These are phyloP conservation scores for Vulpes vulpes DNA, from an alignment of 2,113 vertebrate genomes.

Conservation along the genomic window DNA sequence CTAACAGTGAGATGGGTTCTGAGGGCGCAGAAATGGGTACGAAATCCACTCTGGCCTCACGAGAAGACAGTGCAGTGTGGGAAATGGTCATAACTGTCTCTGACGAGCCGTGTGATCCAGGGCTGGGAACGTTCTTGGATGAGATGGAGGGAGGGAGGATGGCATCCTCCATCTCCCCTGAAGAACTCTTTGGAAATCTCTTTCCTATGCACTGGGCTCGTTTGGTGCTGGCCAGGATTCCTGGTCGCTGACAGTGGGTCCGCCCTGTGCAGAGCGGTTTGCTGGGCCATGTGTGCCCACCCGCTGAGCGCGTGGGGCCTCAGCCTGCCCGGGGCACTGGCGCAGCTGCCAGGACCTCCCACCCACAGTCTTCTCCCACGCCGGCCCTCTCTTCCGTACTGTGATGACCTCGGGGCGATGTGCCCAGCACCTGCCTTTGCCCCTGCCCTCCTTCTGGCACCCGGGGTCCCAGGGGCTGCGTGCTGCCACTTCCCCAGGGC, in stretches of 20 bases:
- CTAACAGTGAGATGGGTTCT: not conserved
- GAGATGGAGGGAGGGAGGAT: not conserved
- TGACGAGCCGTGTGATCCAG: not conserved
- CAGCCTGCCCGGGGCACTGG: not conserved
- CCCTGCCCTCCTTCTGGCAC: not conserved
- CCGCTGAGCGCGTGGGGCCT: too few relatives aligned
- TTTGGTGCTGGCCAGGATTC: not conserved
- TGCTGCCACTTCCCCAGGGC: fast-evolving
- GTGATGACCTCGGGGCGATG: too few relatives aligned
- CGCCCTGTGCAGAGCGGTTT: not conserved
- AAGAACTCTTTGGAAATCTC: not conserved
- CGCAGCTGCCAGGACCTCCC: too few relatives aligned
- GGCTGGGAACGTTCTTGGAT: not conserved
- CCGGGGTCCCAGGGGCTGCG: not conserved
- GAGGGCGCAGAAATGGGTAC: not conserved
- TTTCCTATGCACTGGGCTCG: not conserved
- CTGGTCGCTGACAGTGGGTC: not conserved
- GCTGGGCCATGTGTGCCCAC: fast-evolving
- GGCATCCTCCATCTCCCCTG: too few relatives aligned
- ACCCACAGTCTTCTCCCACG: not conserved
- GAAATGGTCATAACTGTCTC: not conserved
- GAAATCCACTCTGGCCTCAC: not conserved
- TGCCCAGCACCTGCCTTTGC: fast-evolving
- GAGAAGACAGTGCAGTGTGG: not conserved
- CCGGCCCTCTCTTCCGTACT: too few relatives aligned